These are phyloP conservation scores for Xylota sylvarum DNA, from an alignment of 2,888 invertebrate species.

Conservation along the genomic window DNA sequence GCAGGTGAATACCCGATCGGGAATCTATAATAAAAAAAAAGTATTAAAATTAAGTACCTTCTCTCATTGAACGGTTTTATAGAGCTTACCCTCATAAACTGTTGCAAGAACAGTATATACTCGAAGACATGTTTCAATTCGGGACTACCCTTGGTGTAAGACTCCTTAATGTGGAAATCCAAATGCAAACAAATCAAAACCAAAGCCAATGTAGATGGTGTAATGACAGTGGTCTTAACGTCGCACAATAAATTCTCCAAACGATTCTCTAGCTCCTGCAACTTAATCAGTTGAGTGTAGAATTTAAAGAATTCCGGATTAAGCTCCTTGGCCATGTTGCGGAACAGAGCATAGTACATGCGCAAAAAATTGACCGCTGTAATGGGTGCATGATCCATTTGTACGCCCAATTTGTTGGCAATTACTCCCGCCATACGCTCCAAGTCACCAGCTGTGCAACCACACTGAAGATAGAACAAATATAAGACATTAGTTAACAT, in stretches of 20 bases:
- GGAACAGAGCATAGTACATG: slow-evolving; percentile 88
- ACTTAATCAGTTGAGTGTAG: slow-evolving; percentile 86
- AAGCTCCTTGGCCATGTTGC: slow-evolving; percentile 86
- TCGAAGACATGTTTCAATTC: slow-evolving; percentile 88
- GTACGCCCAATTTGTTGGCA: slow-evolving; percentile 90
- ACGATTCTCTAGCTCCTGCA: slow-evolving; percentile 88
- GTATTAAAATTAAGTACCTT: not conserved
- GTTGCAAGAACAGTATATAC: slow-evolving; percentile 90
- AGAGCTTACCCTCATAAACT: slow-evolving; percentile 88
- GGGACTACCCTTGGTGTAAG: slow-evolving; percentile 85
- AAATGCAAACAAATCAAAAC: slow-evolving; percentile 91
- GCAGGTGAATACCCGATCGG: slow-evolving; percentile 87
- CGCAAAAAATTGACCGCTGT: slow-evolving; percentile 90
- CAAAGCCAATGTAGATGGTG: slow-evolving; percentile 91
- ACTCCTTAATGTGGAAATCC: slow-evolving; percentile 86
- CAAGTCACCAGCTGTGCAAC: slow-evolving; percentile 94
- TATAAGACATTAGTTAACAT: slow-evolving; percentile 25
- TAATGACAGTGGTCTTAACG: slow-evolving; percentile 90
- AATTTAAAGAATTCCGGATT: slow-evolving; percentile 85
- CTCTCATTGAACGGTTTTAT: not conserved
- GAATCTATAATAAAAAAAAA: slow-evolving; percentile 86
- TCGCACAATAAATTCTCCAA: slow-evolving; percentile 92
- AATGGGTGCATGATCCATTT: slow-evolving; percentile 86
- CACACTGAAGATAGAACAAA: slow-evolving; percentile 87
- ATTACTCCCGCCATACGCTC: slow-evolving; percentile 94